Percentiles rank a stretch among this genome's conserved stretches.
phyloP scores from a whole-genome alignment of 2,113 vertebrate species.

The Phalacrocorax brasilianus region DNA sequence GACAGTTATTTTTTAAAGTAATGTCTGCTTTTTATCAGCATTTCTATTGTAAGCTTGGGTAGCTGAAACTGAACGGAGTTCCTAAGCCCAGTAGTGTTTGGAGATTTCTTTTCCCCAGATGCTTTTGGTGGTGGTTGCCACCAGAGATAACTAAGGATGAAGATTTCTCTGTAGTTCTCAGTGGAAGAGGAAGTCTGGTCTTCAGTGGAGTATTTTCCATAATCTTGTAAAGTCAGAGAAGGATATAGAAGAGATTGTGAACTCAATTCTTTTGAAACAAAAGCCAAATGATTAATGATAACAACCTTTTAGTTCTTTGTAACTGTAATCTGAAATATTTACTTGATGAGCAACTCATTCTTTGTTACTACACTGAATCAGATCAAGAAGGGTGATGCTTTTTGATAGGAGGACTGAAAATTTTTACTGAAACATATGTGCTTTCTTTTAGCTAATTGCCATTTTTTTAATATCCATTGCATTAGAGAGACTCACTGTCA shows the following conservation, averaged over 20 bases:
- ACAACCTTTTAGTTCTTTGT: not conserved
- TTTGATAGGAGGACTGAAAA: not conserved
- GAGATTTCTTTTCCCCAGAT: conserved; percentile 7
- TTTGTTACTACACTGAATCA: not conserved
- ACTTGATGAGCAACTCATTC: not conserved
- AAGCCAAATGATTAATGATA: not conserved
- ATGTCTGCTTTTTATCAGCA: not conserved
- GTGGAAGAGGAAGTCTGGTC: not conserved
- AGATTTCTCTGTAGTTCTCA: not conserved
- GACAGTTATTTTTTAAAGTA: not conserved
- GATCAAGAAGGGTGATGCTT: not conserved
- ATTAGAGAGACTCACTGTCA: not conserved
- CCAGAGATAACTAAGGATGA: not conserved
- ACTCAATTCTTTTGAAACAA: not conserved
- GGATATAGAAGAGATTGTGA: not conserved
- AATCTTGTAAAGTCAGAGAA: not conserved
- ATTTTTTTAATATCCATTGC: not conserved
- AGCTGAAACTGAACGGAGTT: not conserved
- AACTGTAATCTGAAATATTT: not conserved
- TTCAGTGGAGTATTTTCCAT: not conserved
- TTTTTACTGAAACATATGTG: not conserved
- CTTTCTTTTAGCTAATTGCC: not conserved
- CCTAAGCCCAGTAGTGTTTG: not conserved
- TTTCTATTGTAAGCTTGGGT: not conserved
- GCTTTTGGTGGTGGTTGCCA: not conserved